Conservation (phyloP, 2,888 invertebrate species). For the Griposia aprilina region DNA sequence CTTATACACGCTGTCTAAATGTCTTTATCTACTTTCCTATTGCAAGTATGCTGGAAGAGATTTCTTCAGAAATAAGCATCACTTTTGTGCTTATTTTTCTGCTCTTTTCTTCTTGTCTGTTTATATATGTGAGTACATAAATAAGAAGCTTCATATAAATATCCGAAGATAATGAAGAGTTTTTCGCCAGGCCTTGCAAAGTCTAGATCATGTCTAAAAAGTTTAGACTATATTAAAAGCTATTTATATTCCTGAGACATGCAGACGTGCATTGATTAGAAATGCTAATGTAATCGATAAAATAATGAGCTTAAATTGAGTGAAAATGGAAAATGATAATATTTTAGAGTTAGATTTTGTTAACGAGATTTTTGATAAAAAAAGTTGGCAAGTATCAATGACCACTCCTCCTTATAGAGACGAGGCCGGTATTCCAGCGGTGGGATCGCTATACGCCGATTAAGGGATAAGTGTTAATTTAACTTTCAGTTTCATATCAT, state of each 20-base stretch:
- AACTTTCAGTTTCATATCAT: not conserved
- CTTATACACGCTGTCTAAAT: too few relatives aligned
- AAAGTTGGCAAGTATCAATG: too few relatives aligned
- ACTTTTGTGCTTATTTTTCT: too few relatives aligned
- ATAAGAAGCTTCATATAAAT: constrained; percentile 28
- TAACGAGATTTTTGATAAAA: not conserved
- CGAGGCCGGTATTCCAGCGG: not conserved
- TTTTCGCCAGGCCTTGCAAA: constrained; percentile 3
- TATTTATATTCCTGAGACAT: constrained; percentile 6
- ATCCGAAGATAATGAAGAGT: constrained; percentile 37
- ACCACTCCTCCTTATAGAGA: not conserved
- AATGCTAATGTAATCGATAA: constrained; percentile 11
- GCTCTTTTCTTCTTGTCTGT: too few relatives aligned
- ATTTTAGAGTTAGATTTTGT: not conserved
- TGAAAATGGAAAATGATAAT: not conserved
- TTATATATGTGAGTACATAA: too few relatives aligned
- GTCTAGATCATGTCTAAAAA: constrained; percentile 38
- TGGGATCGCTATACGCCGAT: not conserved
- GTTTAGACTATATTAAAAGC: constrained; percentile 27
- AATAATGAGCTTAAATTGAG: not conserved
- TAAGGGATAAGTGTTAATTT: not conserved
- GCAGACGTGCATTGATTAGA: constrained; percentile 18
- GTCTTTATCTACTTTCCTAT: too few relatives aligned
- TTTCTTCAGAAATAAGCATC: too few relatives aligned
- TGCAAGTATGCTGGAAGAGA: too few relatives aligned